These are phyloP conservation scores for Oasisia sp. DNA, from an alignment of 2,888 invertebrate species.

Conservation along the genomic window DNA sequence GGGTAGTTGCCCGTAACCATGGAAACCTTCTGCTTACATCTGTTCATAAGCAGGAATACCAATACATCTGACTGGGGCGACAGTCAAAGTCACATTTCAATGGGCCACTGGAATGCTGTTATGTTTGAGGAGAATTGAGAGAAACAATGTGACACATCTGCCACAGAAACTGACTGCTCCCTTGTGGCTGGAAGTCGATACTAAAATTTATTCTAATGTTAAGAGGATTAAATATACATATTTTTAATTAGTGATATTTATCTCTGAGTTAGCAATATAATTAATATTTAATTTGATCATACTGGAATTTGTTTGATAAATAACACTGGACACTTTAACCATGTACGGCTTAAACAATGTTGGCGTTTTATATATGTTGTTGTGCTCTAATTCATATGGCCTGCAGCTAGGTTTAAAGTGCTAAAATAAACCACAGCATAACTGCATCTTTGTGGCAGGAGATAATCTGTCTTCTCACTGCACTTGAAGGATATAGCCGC, in stretches of 20 bases:
- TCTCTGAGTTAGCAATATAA: background rate
- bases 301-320: background rate
- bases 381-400: background rate
- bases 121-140: too few species aligned
- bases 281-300: background rate
- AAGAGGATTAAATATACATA: too few species aligned
- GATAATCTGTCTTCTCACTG: background rate
- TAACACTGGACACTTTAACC: background rate
- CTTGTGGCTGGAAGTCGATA: too few species aligned
- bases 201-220: too few species aligned
- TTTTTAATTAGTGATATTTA: too few species aligned
- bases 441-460: slow-evolving; percentile 8
- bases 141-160: too few species aligned
- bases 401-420: background rate
- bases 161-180: too few species aligned
- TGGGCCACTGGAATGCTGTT: background rate
- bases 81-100: slow-evolving; percentile 1
- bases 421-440: slow-evolving; percentile 3
- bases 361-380: background rate
- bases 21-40: background rate
- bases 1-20: background rate
- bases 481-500: background rate
- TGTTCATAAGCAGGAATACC: background rate
- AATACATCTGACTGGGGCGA: background rate
- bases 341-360: background rate